Evolutionary conservation across 2,113 vertebrate species (phyloP).

Genomic region (Percopsis transmontana): DNA sequence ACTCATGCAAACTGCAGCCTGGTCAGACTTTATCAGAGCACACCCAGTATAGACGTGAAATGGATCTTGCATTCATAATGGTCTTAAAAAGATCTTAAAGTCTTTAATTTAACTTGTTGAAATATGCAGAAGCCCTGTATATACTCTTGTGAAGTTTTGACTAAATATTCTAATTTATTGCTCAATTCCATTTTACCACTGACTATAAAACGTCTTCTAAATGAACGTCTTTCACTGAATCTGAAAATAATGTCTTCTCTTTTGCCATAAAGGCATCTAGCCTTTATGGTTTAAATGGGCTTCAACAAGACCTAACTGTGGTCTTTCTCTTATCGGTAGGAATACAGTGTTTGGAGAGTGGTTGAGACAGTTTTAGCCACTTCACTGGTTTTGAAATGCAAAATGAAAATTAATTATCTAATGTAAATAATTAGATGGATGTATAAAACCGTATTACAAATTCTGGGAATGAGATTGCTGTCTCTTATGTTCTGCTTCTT

Average conservation of each 20-base stretch:
- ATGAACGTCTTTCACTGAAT: constrained; percentile 23
- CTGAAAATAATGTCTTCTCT: constrained; percentile 18
- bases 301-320: constrained; percentile 46
- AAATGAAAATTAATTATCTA: background rate
- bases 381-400: background rate
- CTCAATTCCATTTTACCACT: too few relatives aligned
- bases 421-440: background rate
- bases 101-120: too few relatives aligned
- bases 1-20: too few relatives aligned
- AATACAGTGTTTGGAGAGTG: background rate
- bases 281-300: constrained; percentile 23
- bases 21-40: too few relatives aligned
- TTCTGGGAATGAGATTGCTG: background rate
- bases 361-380: background rate
- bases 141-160: too few relatives aligned
- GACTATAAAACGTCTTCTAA: background rate
- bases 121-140: too few relatives aligned
- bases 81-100: too few relatives aligned
- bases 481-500: background rate
- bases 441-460: background rate
- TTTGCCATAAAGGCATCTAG: constrained; percentile 15
- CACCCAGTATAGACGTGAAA: too few relatives aligned
- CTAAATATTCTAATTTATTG: too few relatives aligned
- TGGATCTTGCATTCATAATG: too few relatives aligned
- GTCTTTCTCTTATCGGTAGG: constrained; percentile 5